Base-by-base conservation (phyloP, 1,140 invertebrate species). In the Venustaconcha ellipsiformis region DNA sequence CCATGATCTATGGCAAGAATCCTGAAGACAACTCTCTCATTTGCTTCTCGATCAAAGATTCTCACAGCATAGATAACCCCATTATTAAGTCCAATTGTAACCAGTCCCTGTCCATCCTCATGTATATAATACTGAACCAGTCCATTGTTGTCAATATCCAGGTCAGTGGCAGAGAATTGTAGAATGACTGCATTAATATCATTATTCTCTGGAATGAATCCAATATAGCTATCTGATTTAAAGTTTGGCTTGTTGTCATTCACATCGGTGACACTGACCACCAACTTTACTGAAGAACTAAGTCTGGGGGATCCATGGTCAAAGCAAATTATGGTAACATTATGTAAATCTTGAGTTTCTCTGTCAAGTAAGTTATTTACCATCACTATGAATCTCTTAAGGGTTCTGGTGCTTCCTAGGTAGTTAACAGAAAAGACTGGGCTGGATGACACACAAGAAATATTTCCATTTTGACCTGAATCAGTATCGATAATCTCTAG, bases 141-240 rank as follows among this genome's bases (percentile, higher is more conserved):
- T 1, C 96, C 95, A 91, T 99, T 99, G 63, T 94, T 92, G 0
- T 96, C 97, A 82, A 95, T 94, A 89, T 99, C 98, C 18, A 92
- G 90, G 89, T 99, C 98, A 8, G 91, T 92, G 0, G 98, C 98
- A 14, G 76, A 82, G n/a, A 83, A 94, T 94, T 92, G 79, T 65
- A 96, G 89, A 1, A 88, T 80, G 0, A 76, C 70, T 74, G 95
- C 95, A 69, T 94, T 93, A 0, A 95, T 92, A 23, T 94, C 93
- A 0, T 94, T 93, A 87, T 95, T 95, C 91, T 98, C 97, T 79
- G 94, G 94, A 13, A 89, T 72, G 20, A 93, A 92, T 83, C 96
- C 97, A 65, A 93, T 92, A 87, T 97, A 98, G 18, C 94, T 91
- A 65, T 92, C 91, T 60, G 94, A 92, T 2, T 93, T 92, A 87